Base-by-base conservation (phyloP, 2,113 vertebrate genomes). In the Sporophila hypoxantha region DNA sequence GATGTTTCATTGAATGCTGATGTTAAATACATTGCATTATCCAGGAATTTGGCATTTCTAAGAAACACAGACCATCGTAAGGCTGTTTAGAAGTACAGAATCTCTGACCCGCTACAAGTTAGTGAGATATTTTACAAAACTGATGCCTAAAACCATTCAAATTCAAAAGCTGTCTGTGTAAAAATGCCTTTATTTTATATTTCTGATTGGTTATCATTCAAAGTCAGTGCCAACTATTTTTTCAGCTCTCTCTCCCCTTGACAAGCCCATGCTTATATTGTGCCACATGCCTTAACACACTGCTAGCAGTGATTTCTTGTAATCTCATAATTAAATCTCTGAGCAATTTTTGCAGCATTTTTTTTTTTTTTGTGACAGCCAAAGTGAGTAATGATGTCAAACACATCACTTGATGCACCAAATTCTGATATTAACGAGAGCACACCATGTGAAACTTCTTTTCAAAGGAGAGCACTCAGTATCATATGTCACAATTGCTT, bases 281-380 rank as follows among this genome's bases (percentile, higher is more conserved):
- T 79, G 67, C 85, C 82, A 82, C 71, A 75, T 39, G 66, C 70
- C 83, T 88, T 88, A 93, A 83, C 80, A 71, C 69, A 88, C 83
- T 91, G 64, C 85, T 91, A 68, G 44, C 12, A 77, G 77, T 82
- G 61, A 82, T 74, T 91, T 85, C 82, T 85, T 89, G 75, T 34
- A 93, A 89, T 80, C 94, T 93, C 57, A 14, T 82, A 92, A 94
- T 87, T 93, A 85, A 93, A 89, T 93, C 78, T 90, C 79, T 14
- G 26, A 71, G 61, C 65, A 74, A 85, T 73, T 77, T 91, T 88
- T 88, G 42, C 46, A 80, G 56, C 22, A 18, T 20, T 55, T 53
- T 53, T 53, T 53, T 32, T 32, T 55, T n/a, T 32, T n/a, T 56
- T 21, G 30, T n/a, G 53, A 56, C 53, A 56, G 53, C 53, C 32